Conservation (phyloP, 2,797 vertebrate species). For the Squalus acanthias region DNA sequence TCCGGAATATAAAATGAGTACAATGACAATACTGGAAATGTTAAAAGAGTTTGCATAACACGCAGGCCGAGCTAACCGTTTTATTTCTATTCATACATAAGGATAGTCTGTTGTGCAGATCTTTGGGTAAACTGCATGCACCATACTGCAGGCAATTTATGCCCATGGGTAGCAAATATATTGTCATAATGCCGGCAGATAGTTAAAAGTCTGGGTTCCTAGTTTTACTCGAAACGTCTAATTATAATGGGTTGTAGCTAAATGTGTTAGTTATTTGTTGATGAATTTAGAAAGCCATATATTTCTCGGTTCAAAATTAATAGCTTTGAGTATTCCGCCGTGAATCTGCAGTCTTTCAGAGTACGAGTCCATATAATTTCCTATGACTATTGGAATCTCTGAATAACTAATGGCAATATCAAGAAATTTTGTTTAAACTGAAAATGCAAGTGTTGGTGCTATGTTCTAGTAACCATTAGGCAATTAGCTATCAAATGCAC, state of each 20-base stretch:
- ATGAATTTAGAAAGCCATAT: not conserved
- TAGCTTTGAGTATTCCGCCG: not conserved
- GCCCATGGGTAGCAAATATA: not conserved
- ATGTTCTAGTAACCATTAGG: not conserved
- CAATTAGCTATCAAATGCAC: not conserved
- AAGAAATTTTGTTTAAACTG: not conserved
- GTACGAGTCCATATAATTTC: not conserved
- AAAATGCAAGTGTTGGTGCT: not conserved
- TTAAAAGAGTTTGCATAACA: not conserved
- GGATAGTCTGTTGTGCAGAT: not conserved
- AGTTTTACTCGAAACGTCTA: not conserved
- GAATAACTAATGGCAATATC: not conserved
- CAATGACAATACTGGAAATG: not conserved
- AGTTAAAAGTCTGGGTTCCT: not conserved
- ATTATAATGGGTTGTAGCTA: not conserved
- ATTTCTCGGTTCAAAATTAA: not conserved
- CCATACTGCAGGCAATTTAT: not conserved
- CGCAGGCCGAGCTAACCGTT: not conserved
- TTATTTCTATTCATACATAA: not conserved
- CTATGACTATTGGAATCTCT: not conserved
- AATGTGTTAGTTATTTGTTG: not conserved
- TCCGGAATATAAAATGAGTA: not conserved
- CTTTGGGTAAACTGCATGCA: conserved; percentile 7
- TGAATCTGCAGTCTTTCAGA: not conserved
- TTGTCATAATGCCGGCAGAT: not conserved